Evolutionary conservation across 2,797 vertebrate genomes (phyloP).

Genomic region (Chrosomus eos): DNA sequence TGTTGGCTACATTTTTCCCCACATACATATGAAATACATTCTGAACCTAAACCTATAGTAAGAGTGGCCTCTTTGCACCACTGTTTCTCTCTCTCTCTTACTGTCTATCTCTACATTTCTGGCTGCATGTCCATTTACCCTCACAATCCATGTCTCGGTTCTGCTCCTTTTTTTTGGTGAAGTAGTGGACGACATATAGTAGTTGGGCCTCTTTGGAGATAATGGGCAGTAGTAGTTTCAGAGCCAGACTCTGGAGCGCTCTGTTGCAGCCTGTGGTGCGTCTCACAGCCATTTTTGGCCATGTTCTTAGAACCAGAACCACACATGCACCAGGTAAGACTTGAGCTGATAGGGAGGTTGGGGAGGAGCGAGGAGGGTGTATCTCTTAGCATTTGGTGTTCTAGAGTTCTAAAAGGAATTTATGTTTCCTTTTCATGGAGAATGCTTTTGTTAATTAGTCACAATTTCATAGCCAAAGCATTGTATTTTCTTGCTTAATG

Average conservation of each 20-base stretch:
- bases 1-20: constrained; percentile 62
- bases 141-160: constrained; percentile 19
- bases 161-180: constrained; percentile 8
- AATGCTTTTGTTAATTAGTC: not conserved
- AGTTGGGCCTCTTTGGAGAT: not conserved
- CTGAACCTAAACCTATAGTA: constrained; percentile 61
- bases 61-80: constrained; percentile 55
- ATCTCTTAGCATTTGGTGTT: not conserved
- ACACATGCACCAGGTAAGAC: constrained; percentile 46
- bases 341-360: not conserved
- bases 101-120: constrained; percentile 26
- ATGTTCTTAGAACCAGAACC: constrained; percentile 28
- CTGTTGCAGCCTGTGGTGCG: constrained; percentile 36
- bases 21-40: constrained; percentile 71
- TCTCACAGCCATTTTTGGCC: constrained; percentile 42
- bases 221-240: constrained; percentile 38
- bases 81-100: constrained; percentile 42
- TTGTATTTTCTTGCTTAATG: not conserved
- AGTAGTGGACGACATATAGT: not conserved
- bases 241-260: constrained; percentile 39
- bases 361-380: not conserved
- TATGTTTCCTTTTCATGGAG: not conserved
- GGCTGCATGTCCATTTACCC: constrained; percentile 30
- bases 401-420: not conserved
- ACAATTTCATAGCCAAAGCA: not conserved